A percentile compares a stretch with the other conserved stretches of the same genome.
Evolutionary conservation across 2,113 vertebrate species (phyloP).

Genomic region (Geococcyx californianus): DNA sequence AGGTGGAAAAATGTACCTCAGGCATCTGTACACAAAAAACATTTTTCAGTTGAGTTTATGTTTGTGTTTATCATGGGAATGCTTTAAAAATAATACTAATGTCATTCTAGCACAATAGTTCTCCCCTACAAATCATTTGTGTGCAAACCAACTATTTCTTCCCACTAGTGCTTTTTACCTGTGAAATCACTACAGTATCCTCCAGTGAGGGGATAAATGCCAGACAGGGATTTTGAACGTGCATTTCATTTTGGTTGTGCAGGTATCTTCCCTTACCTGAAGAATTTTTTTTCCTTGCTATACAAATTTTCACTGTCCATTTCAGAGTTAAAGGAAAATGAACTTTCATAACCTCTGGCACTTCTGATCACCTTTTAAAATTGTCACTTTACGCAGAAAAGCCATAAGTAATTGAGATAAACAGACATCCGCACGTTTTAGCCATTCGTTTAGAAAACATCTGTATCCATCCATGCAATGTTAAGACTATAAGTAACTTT

Average conservation of each 20-base stretch:
- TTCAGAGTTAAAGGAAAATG: constrained; percentile 6
- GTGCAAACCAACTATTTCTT: not conserved
- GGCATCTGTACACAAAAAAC: not conserved
- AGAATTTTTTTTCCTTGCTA: not conserved
- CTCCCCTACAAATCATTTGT: not conserved
- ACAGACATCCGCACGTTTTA: constrained; percentile 25
- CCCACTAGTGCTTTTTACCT: not conserved
- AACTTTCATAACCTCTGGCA: constrained; percentile 20
- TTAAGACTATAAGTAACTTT: constrained; percentile 56
- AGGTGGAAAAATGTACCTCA: not conserved
- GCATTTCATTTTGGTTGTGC: not conserved
- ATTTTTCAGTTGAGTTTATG: not conserved
- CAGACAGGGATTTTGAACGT: not conserved
- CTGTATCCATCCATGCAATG: constrained; percentile 45
- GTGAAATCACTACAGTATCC: not conserved
- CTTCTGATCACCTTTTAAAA: constrained; percentile 9
- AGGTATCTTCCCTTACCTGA: not conserved
- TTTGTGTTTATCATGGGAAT: not conserved
- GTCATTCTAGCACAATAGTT: not conserved
- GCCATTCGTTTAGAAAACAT: constrained; percentile 49
- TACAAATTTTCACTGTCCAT: not conserved
- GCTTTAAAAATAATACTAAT: not conserved
- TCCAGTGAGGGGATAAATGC: not conserved
- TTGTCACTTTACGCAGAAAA: not conserved
- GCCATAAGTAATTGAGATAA: constrained; percentile 29